Conservation (phyloP, 1,140 invertebrate genomes). For the Aphelenchoides fujianensis region DNA sequence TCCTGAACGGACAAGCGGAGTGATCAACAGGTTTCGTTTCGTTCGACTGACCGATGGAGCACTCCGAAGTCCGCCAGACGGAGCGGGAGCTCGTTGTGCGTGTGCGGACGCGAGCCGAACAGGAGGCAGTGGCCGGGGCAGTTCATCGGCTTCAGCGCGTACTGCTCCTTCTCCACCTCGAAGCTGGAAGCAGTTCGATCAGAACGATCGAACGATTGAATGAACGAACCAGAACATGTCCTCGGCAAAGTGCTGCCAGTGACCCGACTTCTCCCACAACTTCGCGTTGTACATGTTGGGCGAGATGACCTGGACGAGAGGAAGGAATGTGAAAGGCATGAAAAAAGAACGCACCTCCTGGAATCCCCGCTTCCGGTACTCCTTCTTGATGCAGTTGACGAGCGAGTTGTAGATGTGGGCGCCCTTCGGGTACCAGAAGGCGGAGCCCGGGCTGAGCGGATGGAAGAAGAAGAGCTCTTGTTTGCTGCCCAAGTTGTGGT, state of each 20-base stretch:
- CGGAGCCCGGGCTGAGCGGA: constrained; percentile 92
- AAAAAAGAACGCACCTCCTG: constrained; percentile 73
- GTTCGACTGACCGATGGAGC: constrained; percentile 77
- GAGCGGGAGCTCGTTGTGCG: constrained; percentile 90
- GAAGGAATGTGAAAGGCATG: constrained; percentile 3
- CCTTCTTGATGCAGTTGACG: constrained; percentile 78
- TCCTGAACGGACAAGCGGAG: constrained; percentile 66
- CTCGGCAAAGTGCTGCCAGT: constrained; percentile 92
- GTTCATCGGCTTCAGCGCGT: constrained; percentile 98
- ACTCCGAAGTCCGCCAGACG: constrained; percentile 96
- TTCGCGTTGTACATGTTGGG: constrained; percentile 97
- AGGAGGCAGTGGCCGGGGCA: constrained; percentile 86
- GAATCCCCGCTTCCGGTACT: constrained; percentile 90
- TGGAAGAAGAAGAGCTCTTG: constrained; percentile 99
- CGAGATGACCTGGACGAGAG: constrained; percentile 73
- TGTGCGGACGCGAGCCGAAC: constrained; percentile 79
- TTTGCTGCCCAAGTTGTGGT: constrained; percentile 89
- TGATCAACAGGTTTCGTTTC: no score
- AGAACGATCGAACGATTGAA: constrained; percentile 68
- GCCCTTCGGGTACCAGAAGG: constrained; percentile 93
- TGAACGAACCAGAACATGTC: constrained; percentile 59
- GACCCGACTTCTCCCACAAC: constrained; percentile 94
- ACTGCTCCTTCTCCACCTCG: constrained; percentile 95
- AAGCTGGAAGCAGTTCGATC: constrained; percentile 76
- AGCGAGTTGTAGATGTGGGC: constrained; percentile 94